A percentile compares a stretch with the other conserved stretches of the same genome.
Evolutionary conservation across 2,888 invertebrate species (phyloP).

Genomic region (Theristus sp.): DNA sequence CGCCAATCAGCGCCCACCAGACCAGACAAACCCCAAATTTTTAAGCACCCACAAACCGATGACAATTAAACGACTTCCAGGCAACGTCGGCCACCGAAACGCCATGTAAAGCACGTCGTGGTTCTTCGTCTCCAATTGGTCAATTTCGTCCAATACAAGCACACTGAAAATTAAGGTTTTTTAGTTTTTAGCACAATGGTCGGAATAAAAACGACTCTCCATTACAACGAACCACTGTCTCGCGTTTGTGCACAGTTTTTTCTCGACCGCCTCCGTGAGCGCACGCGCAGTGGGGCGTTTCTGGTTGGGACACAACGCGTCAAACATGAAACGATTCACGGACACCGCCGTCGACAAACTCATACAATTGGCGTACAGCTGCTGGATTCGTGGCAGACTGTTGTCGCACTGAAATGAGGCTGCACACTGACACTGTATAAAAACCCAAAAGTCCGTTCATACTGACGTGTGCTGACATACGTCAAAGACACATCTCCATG

Average conservation of each 20-base stretch:
- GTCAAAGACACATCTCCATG: too few species aligned
- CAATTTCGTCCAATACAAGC: slow-evolving; percentile 79
- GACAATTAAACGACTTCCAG: slow-evolving; percentile 51
- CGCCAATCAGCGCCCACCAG: too few species aligned
- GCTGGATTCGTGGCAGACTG: too few species aligned
- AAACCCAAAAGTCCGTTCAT: too few species aligned
- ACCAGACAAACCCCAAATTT: too few species aligned
- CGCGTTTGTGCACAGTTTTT: too few species aligned
- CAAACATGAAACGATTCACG: background rate
- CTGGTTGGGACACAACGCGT: background rate
- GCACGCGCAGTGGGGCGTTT: background rate
- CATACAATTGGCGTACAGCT: background rate
- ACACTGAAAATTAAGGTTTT: slow-evolving; percentile 29
- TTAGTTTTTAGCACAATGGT: background rate
- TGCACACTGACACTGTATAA: too few species aligned
- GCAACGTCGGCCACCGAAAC: slow-evolving; percentile 71
- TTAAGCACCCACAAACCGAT: slow-evolving; percentile 41
- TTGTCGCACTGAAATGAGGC: too few species aligned
- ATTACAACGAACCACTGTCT: too few species aligned
- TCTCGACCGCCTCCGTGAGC: background rate
- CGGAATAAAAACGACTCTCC: too few species aligned
- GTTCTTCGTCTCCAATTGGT: slow-evolving; percentile 56
- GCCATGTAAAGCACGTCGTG: slow-evolving; percentile 74
- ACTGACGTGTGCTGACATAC: too few species aligned
- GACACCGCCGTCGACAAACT: background rate